These are phyloP conservation scores for Stenichneumon culpator DNA, from an alignment of 2,888 invertebrate species.

Conservation along the genomic window DNA sequence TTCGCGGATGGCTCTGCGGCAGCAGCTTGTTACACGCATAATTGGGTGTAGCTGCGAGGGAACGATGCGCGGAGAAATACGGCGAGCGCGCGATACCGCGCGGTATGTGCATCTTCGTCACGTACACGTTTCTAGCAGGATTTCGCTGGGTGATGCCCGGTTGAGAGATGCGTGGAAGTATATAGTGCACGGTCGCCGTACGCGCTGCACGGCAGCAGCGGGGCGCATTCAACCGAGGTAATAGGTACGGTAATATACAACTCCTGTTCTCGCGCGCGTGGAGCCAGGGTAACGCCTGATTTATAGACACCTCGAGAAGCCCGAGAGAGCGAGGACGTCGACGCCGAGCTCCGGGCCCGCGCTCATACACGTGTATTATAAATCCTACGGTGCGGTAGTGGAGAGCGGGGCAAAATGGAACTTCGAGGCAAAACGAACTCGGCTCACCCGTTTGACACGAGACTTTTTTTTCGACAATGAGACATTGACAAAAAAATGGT, in stretches of 20 bases:
- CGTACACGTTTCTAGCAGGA: background rate
- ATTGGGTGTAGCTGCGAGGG: slow-evolving; percentile 66
- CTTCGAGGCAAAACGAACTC: too few species aligned
- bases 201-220: slow-evolving; percentile 51
- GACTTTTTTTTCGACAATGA: background rate
- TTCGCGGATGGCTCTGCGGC: slow-evolving; percentile 20
- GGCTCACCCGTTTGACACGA: background rate
- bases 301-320: slow-evolving; percentile 67
- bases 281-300: slow-evolving; percentile 66
- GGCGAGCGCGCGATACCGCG: background rate
- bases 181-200: background rate
- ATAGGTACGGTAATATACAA: slow-evolving; percentile 73
- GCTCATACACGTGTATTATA: background rate
- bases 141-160: slow-evolving; percentile 5
- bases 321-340: slow-evolving; percentile 42
- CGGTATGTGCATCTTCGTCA: background rate
- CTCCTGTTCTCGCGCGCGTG: slow-evolving; percentile 55
- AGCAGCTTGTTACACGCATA: slow-evolving; percentile 72
- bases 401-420: too few species aligned
- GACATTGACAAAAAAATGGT: too few species aligned
- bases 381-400: background rate
- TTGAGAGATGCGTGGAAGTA: slow-evolving; percentile 12
- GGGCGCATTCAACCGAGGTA: slow-evolving; percentile 60
- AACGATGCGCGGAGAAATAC: slow-evolving; percentile 40
- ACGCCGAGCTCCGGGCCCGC: slow-evolving; percentile 10